Conservation (phyloP, 1,140 invertebrate genomes). For the Rhizoglyphus robini region DNA sequence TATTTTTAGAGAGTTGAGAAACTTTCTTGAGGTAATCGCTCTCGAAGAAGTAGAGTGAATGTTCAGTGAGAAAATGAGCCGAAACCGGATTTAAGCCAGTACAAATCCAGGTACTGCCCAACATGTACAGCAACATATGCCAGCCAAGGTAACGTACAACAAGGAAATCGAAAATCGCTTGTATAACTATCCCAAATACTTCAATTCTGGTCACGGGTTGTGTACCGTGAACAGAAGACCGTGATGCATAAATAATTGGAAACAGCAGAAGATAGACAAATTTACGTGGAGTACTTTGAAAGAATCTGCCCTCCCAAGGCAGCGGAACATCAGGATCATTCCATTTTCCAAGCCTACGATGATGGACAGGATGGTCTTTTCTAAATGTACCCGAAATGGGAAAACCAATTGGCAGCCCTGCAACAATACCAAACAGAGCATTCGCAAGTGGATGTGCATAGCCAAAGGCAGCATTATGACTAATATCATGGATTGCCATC, state of each 20-base stretch:
- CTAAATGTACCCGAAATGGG: constrained; percentile 92
- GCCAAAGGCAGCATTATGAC: constrained; percentile 93
- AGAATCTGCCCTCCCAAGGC: constrained; percentile 75
- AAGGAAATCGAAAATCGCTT: no score
- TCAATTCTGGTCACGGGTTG: no score
- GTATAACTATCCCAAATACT: no score
- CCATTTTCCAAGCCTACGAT: constrained; percentile 71
- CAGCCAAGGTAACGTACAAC: no score
- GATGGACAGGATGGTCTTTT: constrained; percentile 95
- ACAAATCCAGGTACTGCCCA: no score
- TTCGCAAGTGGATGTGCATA: constrained; percentile 68
- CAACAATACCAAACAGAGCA: constrained; percentile 79
- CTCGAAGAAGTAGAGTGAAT: constrained; percentile 77
- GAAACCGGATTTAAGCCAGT: constrained; percentile 96
- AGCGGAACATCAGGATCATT: constrained; percentile 91
- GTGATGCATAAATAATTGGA: constrained; percentile 85
- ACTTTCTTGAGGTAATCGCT: constrained; percentile 39
- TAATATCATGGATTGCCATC: constrained; percentile 91
- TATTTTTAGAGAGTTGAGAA: neutral
- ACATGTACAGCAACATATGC: no score
- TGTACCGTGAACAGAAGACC: constrained; percentile 78
- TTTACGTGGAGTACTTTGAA: constrained; percentile 80
- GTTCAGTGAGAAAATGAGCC: constrained; percentile 95
- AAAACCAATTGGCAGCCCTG: constrained; percentile 85
- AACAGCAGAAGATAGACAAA: constrained; percentile 84